Conservation (phyloP, 2,888 invertebrate species). For the Achlya flavicornis region DNA sequence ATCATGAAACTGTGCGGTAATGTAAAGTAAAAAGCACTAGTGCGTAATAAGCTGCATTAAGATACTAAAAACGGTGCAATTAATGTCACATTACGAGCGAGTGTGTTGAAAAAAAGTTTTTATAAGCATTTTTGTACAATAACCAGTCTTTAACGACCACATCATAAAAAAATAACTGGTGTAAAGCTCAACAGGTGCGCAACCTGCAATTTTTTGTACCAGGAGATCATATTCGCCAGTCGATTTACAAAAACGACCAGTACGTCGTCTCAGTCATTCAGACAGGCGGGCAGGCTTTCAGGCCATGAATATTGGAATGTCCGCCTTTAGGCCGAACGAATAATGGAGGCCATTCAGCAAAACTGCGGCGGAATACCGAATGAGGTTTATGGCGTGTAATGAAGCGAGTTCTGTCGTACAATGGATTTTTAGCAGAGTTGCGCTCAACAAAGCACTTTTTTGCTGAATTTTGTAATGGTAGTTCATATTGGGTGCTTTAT, state of each 20-base stretch:
- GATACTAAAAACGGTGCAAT: too few species aligned
- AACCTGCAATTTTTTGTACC: background rate
- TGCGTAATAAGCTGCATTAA: too few species aligned
- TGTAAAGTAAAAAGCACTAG: too few species aligned
- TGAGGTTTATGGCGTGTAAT: slow-evolving; percentile 1
- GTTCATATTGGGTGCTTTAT: too few species aligned
- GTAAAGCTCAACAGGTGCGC: background rate
- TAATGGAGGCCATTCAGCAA: background rate
- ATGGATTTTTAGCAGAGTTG: background rate
- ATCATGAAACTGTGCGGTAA: too few species aligned
- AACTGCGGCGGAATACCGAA: slow-evolving; percentile 3
- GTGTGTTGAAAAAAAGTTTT: too few species aligned
- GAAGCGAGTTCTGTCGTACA: background rate
- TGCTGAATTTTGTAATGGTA: too few species aligned
- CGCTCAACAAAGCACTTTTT: background rate
- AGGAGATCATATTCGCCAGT: background rate
- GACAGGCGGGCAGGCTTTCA: background rate
- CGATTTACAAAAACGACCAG: background rate
- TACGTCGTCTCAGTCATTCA: background rate
- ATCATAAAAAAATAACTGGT: too few species aligned
- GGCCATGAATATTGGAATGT: slow-evolving; percentile 5
- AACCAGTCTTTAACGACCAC: too few species aligned
- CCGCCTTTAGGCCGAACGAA: background rate
- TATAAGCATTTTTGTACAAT: too few species aligned
- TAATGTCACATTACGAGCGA: too few species aligned